These are phyloP conservation scores for Archocentrus centrarchus DNA, from an alignment of 2,113 vertebrate species.

Conservation along the genomic window DNA sequence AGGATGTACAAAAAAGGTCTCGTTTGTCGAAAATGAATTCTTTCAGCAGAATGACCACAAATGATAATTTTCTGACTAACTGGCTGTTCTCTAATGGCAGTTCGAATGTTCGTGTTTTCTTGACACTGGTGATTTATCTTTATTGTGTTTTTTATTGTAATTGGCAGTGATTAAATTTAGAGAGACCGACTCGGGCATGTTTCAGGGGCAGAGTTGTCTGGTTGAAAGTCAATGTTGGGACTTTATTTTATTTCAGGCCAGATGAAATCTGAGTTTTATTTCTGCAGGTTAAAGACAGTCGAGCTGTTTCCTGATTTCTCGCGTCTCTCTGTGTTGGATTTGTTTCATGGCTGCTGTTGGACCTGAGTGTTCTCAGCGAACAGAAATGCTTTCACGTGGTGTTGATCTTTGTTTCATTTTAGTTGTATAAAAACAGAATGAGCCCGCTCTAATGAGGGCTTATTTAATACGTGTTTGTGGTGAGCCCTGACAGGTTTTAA, in stretches of 20 bases:
- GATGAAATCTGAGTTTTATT: neutral
- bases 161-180: neutral
- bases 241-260: slow-evolving; percentile 41
- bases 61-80: neutral
- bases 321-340: no score
- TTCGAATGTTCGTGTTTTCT: neutral
- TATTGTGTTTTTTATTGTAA: neutral
- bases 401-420: neutral
- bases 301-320: neutral
- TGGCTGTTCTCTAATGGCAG: neutral
- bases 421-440: neutral
- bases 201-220: slow-evolving; percentile 97
- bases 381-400: no score
- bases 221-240: slow-evolving; percentile 97
- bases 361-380: neutral
- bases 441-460: neutral
- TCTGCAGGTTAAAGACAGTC: neutral
- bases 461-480: neutral
- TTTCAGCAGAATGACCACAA: neutral
- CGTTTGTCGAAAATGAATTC: neutral
- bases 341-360: neutral
- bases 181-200: slow-evolving; percentile 82
- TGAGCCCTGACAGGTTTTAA: neutral
- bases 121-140: neutral
- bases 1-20: neutral